A percentile compares a stretch with the other conserved stretches of the same genome.
Conservation (phyloP, 2,797 vertebrate species). For the Acropternis orthonyx region DNA sequence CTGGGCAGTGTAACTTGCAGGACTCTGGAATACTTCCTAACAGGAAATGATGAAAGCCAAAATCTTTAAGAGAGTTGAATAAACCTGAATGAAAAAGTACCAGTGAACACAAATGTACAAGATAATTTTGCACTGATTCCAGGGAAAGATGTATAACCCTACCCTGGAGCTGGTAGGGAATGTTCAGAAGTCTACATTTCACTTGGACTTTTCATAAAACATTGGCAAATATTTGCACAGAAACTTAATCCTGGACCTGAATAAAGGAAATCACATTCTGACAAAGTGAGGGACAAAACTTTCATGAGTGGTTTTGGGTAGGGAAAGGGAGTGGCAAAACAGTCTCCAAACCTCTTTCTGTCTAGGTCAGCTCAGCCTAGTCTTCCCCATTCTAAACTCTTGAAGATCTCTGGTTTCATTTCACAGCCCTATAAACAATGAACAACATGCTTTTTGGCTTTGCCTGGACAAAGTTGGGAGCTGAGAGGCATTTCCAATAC, state of each 20-base stretch:
- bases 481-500: not conserved
- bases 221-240: constrained; percentile 8
- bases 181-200: constrained; percentile 13
- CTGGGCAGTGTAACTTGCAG: constrained; percentile 27
- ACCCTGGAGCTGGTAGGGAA: not conserved
- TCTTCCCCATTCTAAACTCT: not conserved
- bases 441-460: not conserved
- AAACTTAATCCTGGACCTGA: constrained; percentile 4
- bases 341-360: not conserved
- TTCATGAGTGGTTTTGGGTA: not conserved
- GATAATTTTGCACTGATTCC: not conserved
- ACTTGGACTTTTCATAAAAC: not conserved
- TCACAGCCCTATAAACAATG: not conserved
- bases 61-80: constrained; percentile 20
- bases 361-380: not conserved
- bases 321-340: not conserved
- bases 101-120: not conserved
- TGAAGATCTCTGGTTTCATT: not conserved
- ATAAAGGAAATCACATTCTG: not conserved
- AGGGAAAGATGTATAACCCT: not conserved
- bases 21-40: constrained; percentile 53
- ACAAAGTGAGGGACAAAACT: not conserved
- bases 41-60: constrained; percentile 55
- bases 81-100: constrained; percentile 40
- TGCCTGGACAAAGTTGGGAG: not conserved